Base-by-base conservation (phyloP, 2,888 invertebrate genomes). In the Mellilla xanthometata region DNA sequence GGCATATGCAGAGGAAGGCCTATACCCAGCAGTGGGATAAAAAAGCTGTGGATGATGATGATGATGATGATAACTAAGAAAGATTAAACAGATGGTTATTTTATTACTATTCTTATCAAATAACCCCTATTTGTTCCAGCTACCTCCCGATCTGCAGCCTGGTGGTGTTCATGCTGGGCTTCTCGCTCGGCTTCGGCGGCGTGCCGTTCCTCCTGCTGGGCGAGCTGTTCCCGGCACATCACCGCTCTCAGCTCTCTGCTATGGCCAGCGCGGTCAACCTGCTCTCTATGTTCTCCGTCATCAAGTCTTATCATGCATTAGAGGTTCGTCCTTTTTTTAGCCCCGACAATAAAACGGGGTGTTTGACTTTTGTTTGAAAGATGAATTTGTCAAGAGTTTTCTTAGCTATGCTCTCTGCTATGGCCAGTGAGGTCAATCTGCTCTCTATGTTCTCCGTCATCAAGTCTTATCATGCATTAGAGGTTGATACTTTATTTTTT, bases 141-240 rank as follows among this genome's bases (percentile, higher is more conserved):
- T 90, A 89, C 51, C 68, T 93, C 0, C 93, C 93, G 0, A 80
- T 93, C 2, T 65, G 68, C 1, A 91, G 92, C 49, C 70, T 93
- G 23, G 84, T 92, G 15, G 72, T 91, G 27, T 93, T 91, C 68
- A 92, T 93, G 81, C 56, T 91, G 28, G 92, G 91, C 0, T 93
- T 92, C 76, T 91, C 92, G 0, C 69, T 93, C 0, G 93, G 93
- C 0, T 92, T 91, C 64, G 92, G 92, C 0, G 92, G 92, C 1
- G 81, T 93, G 7, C 93, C 93, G 1, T 93, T 93, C 79, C 68
- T 93, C 26, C 69, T 93, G 48, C 86, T 93, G 52, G 90, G 93
- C 0, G 93, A 93, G 71, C 66, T 93, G 58, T 90, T 94, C 69
- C 91, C 94, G 38, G 65, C 89, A 0, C 84, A 91, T 34, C 84